Evolutionary conservation across 2,888 invertebrate genomes (phyloP).

Genomic region (Hypercompe scribonia): DNA sequence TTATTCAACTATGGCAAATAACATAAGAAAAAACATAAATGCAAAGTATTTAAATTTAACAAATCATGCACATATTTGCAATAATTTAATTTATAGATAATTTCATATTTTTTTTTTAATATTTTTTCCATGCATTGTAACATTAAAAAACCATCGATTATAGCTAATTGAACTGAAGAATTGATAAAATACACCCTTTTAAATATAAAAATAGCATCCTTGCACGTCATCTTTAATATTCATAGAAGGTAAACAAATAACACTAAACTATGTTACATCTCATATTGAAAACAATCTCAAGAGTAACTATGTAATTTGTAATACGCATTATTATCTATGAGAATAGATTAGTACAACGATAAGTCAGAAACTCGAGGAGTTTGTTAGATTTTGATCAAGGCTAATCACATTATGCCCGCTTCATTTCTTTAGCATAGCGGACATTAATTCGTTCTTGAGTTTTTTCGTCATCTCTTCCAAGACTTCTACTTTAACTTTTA

Average conservation of each 20-base stretch:
- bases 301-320: conserved; percentile 24
- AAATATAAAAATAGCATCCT: conserved; percentile 42
- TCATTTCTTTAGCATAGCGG: conserved; percentile 87
- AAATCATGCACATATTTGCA: conserved; percentile 48
- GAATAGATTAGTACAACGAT: conserved; percentile 53
- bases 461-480: conserved; percentile 89
- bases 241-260: conserved; percentile 43
- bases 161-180: conserved; percentile 55
- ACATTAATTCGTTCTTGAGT: conserved; percentile 88
- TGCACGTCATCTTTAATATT: conserved; percentile 44
- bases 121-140: conserved; percentile 38
- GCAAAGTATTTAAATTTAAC: conserved; percentile 40
- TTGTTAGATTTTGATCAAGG: conserved; percentile 41
- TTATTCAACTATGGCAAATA: conserved; percentile 43
- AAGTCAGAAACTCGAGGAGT: conserved; percentile 60
- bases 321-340: conserved; percentile 53
- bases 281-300: conserved; percentile 38
- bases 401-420: conserved; percentile 31
- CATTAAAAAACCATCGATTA: conserved; percentile 50
- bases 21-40: conserved; percentile 40
- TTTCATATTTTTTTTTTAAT: conserved; percentile 29
- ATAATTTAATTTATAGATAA: conserved; percentile 30
- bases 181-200: conserved; percentile 43
- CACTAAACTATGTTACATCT: conserved; percentile 32
- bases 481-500: conserved; percentile 89